phyloP scores from a whole-genome alignment of 2,113 vertebrate genomes.

The Epinephelus lanceolatus region DNA sequence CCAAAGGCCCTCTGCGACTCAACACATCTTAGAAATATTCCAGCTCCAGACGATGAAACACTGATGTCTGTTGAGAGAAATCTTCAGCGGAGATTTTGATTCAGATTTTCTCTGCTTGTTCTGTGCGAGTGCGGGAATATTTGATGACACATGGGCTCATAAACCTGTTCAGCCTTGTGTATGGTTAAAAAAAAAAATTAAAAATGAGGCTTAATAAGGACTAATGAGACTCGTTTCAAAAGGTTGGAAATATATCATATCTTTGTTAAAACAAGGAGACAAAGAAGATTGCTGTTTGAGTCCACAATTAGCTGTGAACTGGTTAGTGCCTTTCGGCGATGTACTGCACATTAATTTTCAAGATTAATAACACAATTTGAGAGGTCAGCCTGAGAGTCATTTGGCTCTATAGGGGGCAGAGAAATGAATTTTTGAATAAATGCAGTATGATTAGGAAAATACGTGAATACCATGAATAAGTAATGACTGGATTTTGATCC shows the following conservation, averaged over 20 bases:
- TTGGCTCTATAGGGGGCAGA: slow-evolving; percentile 45
- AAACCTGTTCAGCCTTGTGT: not conserved
- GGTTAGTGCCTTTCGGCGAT: slow-evolving; percentile 30
- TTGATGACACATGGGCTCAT: not conserved
- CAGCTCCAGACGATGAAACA: slow-evolving; percentile 14
- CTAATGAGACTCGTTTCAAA: slow-evolving; percentile 31
- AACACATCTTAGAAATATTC: slow-evolving; percentile 10
- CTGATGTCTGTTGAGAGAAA: slow-evolving; percentile 16
- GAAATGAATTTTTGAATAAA: slow-evolving; percentile 67
- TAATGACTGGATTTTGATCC: slow-evolving; percentile 54
- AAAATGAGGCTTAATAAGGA: slow-evolving; percentile 20
- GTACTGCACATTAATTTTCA: slow-evolving; percentile 31
- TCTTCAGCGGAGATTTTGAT: not conserved
- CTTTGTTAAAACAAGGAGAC: slow-evolving; percentile 18
- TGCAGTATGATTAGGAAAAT: slow-evolving; percentile 61
- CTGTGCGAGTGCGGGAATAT: not conserved
- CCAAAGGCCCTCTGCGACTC: not conserved
- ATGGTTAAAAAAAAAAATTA: not conserved
- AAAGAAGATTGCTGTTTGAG: slow-evolving; percentile 8
- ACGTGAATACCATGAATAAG: slow-evolving; percentile 62
- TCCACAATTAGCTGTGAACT: slow-evolving; percentile 48
- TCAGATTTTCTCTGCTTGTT: not conserved
- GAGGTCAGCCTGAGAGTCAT: slow-evolving; percentile 57
- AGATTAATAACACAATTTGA: slow-evolving; percentile 66
- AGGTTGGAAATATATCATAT: slow-evolving; percentile 2